Evolutionary conservation across 2,113 vertebrate species (phyloP).

Genomic region (Coreoperca whiteheadi): DNA sequence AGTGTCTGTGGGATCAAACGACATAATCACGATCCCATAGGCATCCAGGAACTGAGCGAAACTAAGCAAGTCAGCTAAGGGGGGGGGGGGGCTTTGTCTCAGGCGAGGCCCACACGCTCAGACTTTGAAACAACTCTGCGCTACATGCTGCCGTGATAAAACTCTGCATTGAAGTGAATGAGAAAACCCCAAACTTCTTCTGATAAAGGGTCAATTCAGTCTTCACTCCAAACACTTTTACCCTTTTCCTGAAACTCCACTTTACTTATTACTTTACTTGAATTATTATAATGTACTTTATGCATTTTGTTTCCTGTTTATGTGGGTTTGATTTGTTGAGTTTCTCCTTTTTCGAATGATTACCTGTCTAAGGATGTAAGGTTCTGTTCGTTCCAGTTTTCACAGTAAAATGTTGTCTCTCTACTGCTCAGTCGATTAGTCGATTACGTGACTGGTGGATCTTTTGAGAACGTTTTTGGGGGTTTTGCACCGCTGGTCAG

Average conservation of each 20-base stretch:
- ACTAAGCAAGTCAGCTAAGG: too few species aligned
- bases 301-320: background rate
- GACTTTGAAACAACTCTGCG: too few species aligned
- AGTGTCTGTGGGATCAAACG: too few species aligned
- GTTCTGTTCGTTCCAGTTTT: too few species aligned
- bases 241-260: too few species aligned
- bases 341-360: background rate
- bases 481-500: too few species aligned
- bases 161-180: slow-evolving; percentile 1
- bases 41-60: too few species aligned
- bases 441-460: background rate
- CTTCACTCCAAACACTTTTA: background rate
- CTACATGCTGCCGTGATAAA: background rate
- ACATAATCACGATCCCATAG: too few species aligned
- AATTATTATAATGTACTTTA: background rate
- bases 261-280: background rate
- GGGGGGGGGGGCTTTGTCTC: too few species aligned
- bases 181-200: background rate
- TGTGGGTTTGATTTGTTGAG: too few species aligned
- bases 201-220: background rate
- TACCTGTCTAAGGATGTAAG: background rate
- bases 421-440: too few species aligned
- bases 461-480: background rate
- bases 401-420: background rate
- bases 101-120: too few species aligned